These are phyloP conservation scores for Rhinatrema bivittatum DNA, from an alignment of 2,797 vertebrate species.

Conservation along the genomic window DNA sequence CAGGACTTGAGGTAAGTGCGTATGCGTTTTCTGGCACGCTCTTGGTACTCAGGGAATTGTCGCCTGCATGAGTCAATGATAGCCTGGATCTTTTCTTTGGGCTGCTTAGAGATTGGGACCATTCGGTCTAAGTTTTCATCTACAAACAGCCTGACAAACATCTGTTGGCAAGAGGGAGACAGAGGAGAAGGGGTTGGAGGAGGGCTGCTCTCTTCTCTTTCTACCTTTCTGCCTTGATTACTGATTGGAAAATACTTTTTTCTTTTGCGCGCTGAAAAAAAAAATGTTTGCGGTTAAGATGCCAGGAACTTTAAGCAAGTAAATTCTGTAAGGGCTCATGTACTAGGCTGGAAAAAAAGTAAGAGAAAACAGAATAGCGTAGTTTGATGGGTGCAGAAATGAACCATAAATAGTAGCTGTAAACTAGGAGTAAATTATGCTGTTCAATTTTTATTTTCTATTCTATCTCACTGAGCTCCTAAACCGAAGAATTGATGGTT, in stretches of 20 bases:
- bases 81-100: conserved; percentile 83
- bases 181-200: conserved; percentile 79
- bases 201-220: conserved; percentile 61
- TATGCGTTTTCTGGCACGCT: conserved; percentile 76
- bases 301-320: conserved; percentile 61
- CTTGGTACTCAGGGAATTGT: conserved; percentile 80
- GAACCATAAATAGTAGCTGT: too few species aligned
- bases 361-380: conserved; percentile 48
- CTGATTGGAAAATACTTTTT: conserved; percentile 56
- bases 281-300: conserved; percentile 59
- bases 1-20: conserved; percentile 84
- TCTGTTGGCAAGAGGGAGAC: conserved; percentile 82
- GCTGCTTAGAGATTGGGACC: conserved; percentile 83
- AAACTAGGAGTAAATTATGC: conserved; percentile 42
- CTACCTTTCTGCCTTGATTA: conserved; percentile 63
- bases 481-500: conserved; percentile 34
- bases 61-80: conserved; percentile 82
- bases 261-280: conserved; percentile 53
- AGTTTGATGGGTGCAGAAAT: conserved; percentile 48
- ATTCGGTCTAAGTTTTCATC: conserved; percentile 84
- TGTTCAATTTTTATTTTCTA: conserved; percentile 28
- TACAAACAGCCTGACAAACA: conserved; percentile 85
- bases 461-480: conserved; percentile 29
- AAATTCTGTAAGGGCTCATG: conserved; percentile 49
- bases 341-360: conserved; percentile 33